These are phyloP conservation scores for Scylla paramamosain DNA, from an alignment of 1,140 invertebrate genomes.

Conservation along the genomic window DNA sequence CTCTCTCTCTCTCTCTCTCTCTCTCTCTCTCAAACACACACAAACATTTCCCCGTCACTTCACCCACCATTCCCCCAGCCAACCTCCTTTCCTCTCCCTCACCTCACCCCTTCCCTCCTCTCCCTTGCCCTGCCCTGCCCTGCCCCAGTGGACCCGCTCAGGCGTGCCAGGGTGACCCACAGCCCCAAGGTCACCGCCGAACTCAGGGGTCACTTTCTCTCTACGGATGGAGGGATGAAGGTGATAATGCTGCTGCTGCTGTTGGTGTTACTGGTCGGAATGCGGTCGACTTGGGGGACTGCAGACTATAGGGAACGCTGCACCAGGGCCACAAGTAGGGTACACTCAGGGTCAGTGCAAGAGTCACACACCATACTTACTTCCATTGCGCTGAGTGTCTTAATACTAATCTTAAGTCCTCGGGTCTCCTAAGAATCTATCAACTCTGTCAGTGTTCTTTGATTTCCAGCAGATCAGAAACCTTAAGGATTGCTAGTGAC, in stretches of 20 bases:
- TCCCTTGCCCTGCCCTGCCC: background rate
- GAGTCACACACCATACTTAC: no score
- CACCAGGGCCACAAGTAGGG: background rate
- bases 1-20: background rate
- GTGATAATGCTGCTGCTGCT: background rate
- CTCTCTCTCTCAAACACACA: background rate
- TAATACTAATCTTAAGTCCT: no score
- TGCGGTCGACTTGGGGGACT: background rate
- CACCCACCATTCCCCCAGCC: background rate
- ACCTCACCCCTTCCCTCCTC: background rate
- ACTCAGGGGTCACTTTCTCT: conserved; percentile 5
- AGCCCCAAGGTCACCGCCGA: background rate
- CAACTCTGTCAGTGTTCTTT: no score
- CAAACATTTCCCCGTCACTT: background rate
- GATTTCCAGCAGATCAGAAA: no score
- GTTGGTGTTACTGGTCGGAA: background rate
- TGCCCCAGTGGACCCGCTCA: background rate
- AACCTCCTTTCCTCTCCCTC: no score
- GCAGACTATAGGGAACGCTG: background rate
- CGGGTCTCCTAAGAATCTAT: no score
- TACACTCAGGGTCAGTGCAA: no score
- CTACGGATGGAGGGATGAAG: background rate
- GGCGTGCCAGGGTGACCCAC: conserved; percentile 10
- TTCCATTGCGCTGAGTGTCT: no score
- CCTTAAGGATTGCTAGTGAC: no score